phyloP scores from a whole-genome alignment of 2,888 invertebrate species.

The Tipula vernalis region DNA sequence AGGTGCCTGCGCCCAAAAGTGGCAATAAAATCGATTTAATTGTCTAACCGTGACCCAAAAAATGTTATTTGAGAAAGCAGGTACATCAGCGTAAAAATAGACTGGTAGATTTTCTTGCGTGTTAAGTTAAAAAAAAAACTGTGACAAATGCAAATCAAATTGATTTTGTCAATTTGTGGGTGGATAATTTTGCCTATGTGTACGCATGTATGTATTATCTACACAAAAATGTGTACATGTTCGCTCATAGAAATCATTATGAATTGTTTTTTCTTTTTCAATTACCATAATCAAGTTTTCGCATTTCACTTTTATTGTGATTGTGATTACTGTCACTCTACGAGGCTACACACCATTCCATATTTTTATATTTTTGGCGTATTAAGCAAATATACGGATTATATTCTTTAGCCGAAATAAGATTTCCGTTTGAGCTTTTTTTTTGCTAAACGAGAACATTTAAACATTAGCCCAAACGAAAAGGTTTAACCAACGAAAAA shows the following conservation, averaged over 20 bases:
- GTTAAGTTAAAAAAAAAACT: background rate
- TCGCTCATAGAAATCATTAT: background rate
- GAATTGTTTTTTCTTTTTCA: background rate
- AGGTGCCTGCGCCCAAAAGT: background rate
- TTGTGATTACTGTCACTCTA: background rate
- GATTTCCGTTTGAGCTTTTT: background rate
- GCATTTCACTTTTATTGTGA: background rate
- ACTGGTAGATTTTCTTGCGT: background rate
- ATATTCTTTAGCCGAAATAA: background rate
- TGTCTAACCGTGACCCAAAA: background rate
- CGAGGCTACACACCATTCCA: background rate
- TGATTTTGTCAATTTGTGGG: background rate
- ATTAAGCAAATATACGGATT: background rate
- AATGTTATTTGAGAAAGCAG: background rate
- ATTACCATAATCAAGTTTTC: background rate
- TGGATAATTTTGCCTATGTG: background rate
- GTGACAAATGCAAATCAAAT: background rate
- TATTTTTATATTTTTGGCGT: background rate
- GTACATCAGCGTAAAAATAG: background rate
- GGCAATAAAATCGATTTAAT: background rate
- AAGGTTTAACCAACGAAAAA: too few species aligned
- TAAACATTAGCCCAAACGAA: too few species aligned
- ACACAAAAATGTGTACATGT: background rate
- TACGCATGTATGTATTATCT: background rate
- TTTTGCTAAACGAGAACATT: too few species aligned